These are phyloP conservation scores for Rotaria socialis DNA, from an alignment of 2,888 invertebrate species.

Conservation along the genomic window DNA sequence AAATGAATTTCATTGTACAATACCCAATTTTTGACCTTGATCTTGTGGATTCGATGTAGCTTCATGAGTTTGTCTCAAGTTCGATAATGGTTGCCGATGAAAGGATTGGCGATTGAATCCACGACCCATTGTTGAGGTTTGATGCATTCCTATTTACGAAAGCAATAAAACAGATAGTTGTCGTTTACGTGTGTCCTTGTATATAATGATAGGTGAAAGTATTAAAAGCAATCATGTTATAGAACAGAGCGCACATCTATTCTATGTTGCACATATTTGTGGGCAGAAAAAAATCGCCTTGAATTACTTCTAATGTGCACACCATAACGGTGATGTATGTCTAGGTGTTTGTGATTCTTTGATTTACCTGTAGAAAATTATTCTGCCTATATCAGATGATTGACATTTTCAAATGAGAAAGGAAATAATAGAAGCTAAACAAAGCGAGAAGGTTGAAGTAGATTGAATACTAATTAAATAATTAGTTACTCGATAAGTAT, in stretches of 20 bases:
- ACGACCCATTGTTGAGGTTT: not conserved
- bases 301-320: not conserved
- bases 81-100: not conserved
- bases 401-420: not conserved
- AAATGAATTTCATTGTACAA: too few relatives aligned
- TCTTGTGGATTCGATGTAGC: not conserved
- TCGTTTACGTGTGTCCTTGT: not conserved
- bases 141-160: not conserved
- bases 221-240: not conserved
- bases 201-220: not conserved
- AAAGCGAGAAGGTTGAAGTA: not conserved
- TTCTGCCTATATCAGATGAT: not conserved
- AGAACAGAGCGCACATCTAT: not conserved
- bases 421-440: not conserved
- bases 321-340: not conserved
- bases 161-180: not conserved
- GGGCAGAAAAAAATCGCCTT: not conserved
- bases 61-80: not conserved
- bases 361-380: not conserved
- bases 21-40: not conserved
- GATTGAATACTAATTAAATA: not conserved
- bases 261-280: not conserved
- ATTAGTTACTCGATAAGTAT: not conserved
- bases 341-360: not conserved
- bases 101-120: conserved; percentile 1